A percentile compares a stretch with the other conserved stretches of the same genome.
Conservation (phyloP, 30 jellyfish, hydroid and myxozoan genomes). For the Cassiopea andromeda region DNA sequence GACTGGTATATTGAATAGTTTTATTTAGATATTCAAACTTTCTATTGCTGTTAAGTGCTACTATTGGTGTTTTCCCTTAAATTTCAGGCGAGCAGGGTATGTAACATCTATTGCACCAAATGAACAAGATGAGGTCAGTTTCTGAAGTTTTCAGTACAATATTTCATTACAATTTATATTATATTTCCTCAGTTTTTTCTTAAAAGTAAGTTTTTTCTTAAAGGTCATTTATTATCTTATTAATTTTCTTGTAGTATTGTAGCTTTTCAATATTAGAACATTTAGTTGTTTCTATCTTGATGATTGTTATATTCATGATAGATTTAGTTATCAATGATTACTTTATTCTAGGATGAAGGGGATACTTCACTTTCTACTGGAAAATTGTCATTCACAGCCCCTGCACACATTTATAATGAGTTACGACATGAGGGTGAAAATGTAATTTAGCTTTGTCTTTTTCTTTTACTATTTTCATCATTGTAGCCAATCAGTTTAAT, state of each 20-base stretch:
- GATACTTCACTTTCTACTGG: conserved; percentile 71
- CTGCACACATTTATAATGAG: conserved; percentile 77
- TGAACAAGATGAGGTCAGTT: conserved; percentile 91
- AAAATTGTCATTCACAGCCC: conserved; percentile 89
- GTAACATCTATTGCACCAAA: conserved; percentile 92
- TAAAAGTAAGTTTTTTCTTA: background rate
- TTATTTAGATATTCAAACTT: too few relatives aligned
- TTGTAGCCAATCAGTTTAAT: too few relatives aligned
- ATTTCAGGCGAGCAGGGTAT: conserved; percentile 83
- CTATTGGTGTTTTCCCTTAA: too few relatives aligned
- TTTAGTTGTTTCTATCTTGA: too few relatives aligned
- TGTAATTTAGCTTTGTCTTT: conserved; percentile 8
- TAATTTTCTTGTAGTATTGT: too few relatives aligned
- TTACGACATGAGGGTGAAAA: conserved; percentile 75
- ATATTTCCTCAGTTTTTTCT: too few relatives aligned
- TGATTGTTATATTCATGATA: background rate
- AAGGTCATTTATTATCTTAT: background rate
- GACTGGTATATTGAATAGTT: too few relatives aligned
- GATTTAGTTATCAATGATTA: too few relatives aligned
- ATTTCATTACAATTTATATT: too few relatives aligned
- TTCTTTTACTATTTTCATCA: too few relatives aligned
- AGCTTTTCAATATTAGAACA: too few relatives aligned
- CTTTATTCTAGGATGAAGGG: conserved; percentile 80
- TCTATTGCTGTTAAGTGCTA: too few relatives aligned
- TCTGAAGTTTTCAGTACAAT: background rate